Base-by-base conservation (phyloP, 2,797 vertebrate genomes). In the Falco berigora region DNA sequence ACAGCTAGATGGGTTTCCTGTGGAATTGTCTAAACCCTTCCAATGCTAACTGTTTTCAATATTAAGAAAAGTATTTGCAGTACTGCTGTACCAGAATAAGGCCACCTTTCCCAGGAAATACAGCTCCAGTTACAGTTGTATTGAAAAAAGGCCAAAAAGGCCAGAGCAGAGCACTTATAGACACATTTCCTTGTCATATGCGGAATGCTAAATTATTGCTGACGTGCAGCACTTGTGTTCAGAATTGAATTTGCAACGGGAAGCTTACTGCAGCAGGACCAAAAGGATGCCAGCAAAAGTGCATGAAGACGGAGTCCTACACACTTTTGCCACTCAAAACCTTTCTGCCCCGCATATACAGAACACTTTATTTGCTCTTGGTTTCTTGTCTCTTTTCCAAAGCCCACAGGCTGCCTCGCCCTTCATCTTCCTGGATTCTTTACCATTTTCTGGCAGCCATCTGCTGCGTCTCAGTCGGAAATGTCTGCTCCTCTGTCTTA, bases 381-480 rank as follows among this genome's bases (percentile, higher is more conserved):
- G 91, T 53, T 93, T 96, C 88, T 71, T 86, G 94, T 86, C 69
- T 92, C 91, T 76, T 80, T 95, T 96, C 97, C 96, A 97, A 95
- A 91, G 92, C 89, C 79, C 93, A 95, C 93, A 97, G 91, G 78
- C 96, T 94, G 96, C 94, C 94, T 95, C 88, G 47, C 94, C 96
- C 94, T 96, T 96, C 95, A 96, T 94, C 95, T 95, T 97, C 92
- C 92, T 97, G 95, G 94, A 96, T 94, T 96, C 94, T 97, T 96
- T 94, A 91, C 92, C 76, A 93, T 96, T 97, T 97, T 97, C 94
- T 96, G 95, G 95, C 88, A 97, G 90, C 81, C 84, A 80, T 96
- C 92, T 91, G 82, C 96, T 91, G 81, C 71, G 88, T 90, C 95
- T 97, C 95, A 80, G 68, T 96, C 50, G 38, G 96, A 95, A 96